phyloP scores from a whole-genome alignment of 2,888 invertebrate genomes.

The Hymenopus coronatus region DNA sequence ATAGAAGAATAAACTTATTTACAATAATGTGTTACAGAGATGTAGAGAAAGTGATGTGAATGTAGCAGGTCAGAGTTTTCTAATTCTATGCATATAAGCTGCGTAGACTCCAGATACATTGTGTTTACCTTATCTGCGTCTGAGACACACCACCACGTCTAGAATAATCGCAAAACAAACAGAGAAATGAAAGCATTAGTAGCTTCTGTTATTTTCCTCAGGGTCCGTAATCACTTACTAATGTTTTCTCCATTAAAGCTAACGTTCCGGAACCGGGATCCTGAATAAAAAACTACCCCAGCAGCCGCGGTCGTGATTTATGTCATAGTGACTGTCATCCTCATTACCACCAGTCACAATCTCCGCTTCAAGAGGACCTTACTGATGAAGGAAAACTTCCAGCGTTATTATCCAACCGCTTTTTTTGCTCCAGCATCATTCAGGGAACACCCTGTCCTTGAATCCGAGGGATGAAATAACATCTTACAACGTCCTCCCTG shows the following conservation, averaged over 20 bases:
- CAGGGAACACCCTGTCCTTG: not conserved
- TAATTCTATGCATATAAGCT: too few relatives aligned
- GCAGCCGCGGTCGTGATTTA: not conserved
- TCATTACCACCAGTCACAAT: not conserved
- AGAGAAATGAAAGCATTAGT: too few relatives aligned
- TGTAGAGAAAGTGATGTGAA: too few relatives aligned
- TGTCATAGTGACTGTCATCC: not conserved
- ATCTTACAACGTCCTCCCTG: not conserved
- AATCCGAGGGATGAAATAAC: not conserved
- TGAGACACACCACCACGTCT: too few relatives aligned
- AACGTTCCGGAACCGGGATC: not conserved
- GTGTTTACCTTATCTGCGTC: too few relatives aligned
- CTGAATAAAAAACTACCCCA: not conserved
- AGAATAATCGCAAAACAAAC: too few relatives aligned
- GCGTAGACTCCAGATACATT: too few relatives aligned
- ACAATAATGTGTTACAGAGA: too few relatives aligned
- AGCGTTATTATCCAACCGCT: not conserved
- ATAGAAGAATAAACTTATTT: too few relatives aligned
- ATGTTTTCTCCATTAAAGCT: not conserved
- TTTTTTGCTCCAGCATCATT: not conserved
- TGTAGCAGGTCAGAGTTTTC: too few relatives aligned
- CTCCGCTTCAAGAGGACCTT: not conserved
- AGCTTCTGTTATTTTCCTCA: too few relatives aligned
- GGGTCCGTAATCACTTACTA: not conserved
- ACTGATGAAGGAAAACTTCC: not conserved